phyloP scores from a whole-genome alignment of 2,888 invertebrate species.

The Xanthia icteritia region DNA sequence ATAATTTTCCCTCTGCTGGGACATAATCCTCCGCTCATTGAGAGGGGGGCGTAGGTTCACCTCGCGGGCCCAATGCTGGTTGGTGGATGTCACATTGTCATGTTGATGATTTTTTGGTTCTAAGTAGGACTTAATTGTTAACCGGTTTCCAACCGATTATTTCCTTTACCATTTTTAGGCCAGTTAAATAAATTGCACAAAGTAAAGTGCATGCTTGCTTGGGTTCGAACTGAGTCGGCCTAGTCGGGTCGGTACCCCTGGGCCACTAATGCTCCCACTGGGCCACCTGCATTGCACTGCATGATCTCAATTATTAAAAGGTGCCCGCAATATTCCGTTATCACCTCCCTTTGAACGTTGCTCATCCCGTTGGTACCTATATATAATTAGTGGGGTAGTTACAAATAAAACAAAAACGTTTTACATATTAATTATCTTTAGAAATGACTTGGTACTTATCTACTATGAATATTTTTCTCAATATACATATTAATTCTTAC shows the following conservation, averaged over 20 bases:
- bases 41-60: too few relatives aligned
- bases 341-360: background rate
- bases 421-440: background rate
- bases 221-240: background rate
- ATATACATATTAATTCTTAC: background rate
- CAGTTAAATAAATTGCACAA: background rate
- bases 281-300: too few relatives aligned
- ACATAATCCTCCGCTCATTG: too few relatives aligned
- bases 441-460: background rate
- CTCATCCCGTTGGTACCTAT: too few relatives aligned
- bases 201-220: background rate
- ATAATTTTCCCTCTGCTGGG: background rate
- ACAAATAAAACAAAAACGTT: slow-evolving; percentile 13
- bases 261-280: background rate
- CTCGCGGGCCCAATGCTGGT: too few relatives aligned
- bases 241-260: background rate
- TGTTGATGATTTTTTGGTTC: too few relatives aligned
- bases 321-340: background rate
- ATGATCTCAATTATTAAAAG: background rate
- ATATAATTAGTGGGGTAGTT: background rate
- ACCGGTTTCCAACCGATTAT: background rate
- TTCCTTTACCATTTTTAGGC: background rate
- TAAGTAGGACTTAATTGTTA: background rate
- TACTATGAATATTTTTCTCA: background rate
- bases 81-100: too few relatives aligned